Percentiles rank a stretch among this genome's conserved stretches.
phyloP scores from a whole-genome alignment of 2,113 vertebrate genomes.

The Electrona antarctica region DNA sequence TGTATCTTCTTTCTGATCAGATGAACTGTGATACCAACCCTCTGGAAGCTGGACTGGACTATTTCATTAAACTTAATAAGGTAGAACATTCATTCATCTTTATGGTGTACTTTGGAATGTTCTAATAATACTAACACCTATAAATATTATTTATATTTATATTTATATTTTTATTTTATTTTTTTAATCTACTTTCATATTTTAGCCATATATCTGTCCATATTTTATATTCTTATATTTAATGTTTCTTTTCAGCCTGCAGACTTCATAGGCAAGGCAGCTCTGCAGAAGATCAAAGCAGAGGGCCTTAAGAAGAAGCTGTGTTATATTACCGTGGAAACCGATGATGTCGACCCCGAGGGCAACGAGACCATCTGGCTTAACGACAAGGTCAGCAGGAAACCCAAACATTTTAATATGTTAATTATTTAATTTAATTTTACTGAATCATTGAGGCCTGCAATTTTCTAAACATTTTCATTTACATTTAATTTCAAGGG shows the following conservation, averaged over 20 bases:
- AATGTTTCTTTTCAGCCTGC: slow-evolving; percentile 79
- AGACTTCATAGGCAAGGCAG: slow-evolving; percentile 93
- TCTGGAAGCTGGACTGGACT: slow-evolving; percentile 92
- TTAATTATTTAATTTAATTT: too few species aligned
- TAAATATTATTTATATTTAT: not conserved
- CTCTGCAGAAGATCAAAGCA: slow-evolving; percentile 89
- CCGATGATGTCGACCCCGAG: slow-evolving; percentile 91
- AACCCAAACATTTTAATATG: too few species aligned
- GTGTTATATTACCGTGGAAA: slow-evolving; percentile 87
- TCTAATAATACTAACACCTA: too few species aligned
- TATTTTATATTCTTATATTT: too few species aligned
- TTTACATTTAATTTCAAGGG: too few species aligned
- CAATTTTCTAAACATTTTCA: too few species aligned
- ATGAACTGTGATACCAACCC: slow-evolving; percentile 99
- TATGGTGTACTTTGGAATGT: not conserved
- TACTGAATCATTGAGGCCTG: too few species aligned
- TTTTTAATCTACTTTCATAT: too few species aligned
- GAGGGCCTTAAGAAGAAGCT: slow-evolving; percentile 87
- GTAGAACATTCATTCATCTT: slow-evolving; percentile 62
- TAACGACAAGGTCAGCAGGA: slow-evolving; percentile 81
- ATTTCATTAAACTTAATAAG: slow-evolving; percentile 97
- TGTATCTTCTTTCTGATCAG: slow-evolving; percentile 66
- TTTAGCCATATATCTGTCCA: too few species aligned
- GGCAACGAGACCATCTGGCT: slow-evolving; percentile 96
- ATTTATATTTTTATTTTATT: too few species aligned